Evolutionary conservation across 2,888 invertebrate species (phyloP), one percentile per base, ranked within the genome.

Genomic region (Folsomia manolachei): DNA sequence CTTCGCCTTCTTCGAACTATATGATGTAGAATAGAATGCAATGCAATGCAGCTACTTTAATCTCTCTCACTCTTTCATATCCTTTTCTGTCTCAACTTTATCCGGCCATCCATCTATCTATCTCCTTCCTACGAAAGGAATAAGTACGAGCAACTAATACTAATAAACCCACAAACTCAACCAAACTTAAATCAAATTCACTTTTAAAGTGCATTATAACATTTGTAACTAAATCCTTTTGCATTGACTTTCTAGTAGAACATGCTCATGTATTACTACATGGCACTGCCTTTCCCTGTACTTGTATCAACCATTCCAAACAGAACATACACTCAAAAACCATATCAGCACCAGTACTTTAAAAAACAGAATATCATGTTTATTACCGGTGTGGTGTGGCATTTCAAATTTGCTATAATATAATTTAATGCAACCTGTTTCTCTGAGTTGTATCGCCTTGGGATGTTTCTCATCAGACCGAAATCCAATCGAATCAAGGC

Each of bases 51-150:
- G 64, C 39, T 21, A 2, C 26, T 23, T 23, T 66, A 39, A n/a
- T 52, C 52, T n/a, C 26, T 14, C 27, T 25, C 39, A 65, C 24
- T 65, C 27, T 65, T 27, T 39, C 67, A 52, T 63, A 27, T 69
- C 53, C 14, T 11, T 63, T 24, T 63, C 64, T 51, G 24, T 51
- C 25, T 65, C 39, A 39, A 39, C 7, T 39, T 39, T 39, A 39
- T 39, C 39, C 39, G 14, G 4, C 39, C 39, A 39, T 39, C 39
- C 39, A 39, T 39, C 39, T 39, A 4, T 39, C 39, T 60, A 27
- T 21, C 65, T 71, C 66, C 67, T 67, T 26, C 53, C 23, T 27
- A 67, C 27, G 39, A 39, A 14, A 39, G 14, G 4, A 39, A 39
- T 39, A 39, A 39, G 39, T 39, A 39, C 39, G 39, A n/a, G n/a